Base-by-base conservation (phyloP, 2,888 invertebrate genomes). In the Lymantria monacha region DNA sequence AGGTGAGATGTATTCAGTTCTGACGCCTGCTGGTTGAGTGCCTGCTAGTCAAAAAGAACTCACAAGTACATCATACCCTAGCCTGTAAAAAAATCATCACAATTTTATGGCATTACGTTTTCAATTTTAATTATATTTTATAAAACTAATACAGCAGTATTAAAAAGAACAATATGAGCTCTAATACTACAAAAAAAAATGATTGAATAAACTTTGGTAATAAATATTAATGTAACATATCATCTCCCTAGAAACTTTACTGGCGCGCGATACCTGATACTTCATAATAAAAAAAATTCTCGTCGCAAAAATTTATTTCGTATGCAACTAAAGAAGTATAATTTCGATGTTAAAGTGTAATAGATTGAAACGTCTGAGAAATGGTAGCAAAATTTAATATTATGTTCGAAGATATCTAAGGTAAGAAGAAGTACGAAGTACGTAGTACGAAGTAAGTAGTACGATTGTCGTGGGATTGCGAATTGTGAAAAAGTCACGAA, bases 401-500 rank as follows among this genome's bases (percentile, higher is more conserved):
- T 74, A 81, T 82, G 76, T 81, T 77, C 79, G 70, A 67, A 76
- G 74, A 78, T 79, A 74, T 74, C 72, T 56, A 61, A 79, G 78
- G 75, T 76, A 74, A 68, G 72, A 69, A 60, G 51, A 66, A 70
- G 69, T 67, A 65, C 69, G 66, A 66, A n/a, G n/a, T n/a, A n/a
- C n/a, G n/a, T n/a, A n/a, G n/a, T n/a, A n/a, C n/a, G n/a, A n/a
- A n/a, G n/a, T n/a, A n/a, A n/a, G n/a, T 65, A 61, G 72, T 76
- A 74, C 74, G 73, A 85, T 87, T 85, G 83, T 83, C 83, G 81
- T 82, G 80, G 85, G 81, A 84, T 78, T 73, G 79, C 72, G 81
- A 81, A 85, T 82, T 76, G 83, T 74, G 82, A 79, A 84, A 84
- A 87, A 89, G 89, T 86, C 88, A 85, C 87, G 86, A 79, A 79